Conservation (phyloP, 1,140 invertebrate species). For the Vanessa tameamea region DNA sequence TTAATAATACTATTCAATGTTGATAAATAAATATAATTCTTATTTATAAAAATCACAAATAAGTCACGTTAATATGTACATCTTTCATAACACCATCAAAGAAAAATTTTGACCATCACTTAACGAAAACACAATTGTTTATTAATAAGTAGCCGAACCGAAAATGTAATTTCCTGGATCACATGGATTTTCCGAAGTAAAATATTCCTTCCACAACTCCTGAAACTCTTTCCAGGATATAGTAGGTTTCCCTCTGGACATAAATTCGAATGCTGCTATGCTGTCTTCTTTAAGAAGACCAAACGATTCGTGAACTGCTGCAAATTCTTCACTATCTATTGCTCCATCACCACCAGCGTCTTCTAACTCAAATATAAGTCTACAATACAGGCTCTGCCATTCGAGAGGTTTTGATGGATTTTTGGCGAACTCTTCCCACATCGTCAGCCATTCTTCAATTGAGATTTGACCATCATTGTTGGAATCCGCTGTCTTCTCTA, state of each 20-base stretch:
- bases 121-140: background rate
- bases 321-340: slow-evolving; percentile 89
- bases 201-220: slow-evolving; percentile 88
- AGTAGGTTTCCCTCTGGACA: slow-evolving; percentile 84
- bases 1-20: no score
- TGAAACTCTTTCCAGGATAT: slow-evolving; percentile 86
- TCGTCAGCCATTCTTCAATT: slow-evolving; percentile 88
- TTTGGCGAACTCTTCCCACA: slow-evolving; percentile 89
- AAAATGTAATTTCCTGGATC: slow-evolving; percentile 73
- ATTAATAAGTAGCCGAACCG: slow-evolving; percentile 36
- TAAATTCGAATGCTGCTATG: slow-evolving; percentile 86
- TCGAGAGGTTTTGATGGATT: slow-evolving; percentile 85
- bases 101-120: background rate
- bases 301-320: slow-evolving; percentile 86
- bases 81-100: no score
- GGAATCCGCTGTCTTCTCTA: slow-evolving; percentile 86
- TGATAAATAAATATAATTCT: no score
- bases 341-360: slow-evolving; percentile 89
- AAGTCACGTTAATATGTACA: no score
- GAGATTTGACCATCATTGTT: slow-evolving; percentile 89
- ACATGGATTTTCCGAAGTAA: slow-evolving; percentile 85
- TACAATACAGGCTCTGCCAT: slow-evolving; percentile 89
- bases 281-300: slow-evolving; percentile 85
- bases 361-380: slow-evolving; percentile 90
- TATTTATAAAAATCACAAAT: no score